Base-by-base conservation (phyloP, 2,888 invertebrate genomes). In the Gerris lacustris region DNA sequence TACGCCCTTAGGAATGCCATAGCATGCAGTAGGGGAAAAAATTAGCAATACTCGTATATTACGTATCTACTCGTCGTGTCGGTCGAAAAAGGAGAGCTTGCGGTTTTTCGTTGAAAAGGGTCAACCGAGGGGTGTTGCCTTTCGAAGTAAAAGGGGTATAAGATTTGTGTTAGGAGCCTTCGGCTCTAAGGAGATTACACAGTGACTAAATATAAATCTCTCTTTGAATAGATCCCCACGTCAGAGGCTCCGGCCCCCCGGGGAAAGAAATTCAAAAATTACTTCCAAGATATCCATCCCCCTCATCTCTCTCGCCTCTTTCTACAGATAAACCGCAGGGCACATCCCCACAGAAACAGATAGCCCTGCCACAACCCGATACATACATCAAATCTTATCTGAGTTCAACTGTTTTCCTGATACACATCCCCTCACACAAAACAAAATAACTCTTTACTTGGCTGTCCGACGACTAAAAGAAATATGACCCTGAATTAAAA, bases 101-200 rank as follows among this genome's bases (percentile, higher is more conserved):
- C 11, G 9, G 55, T 55, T 55, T 55, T 55, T 55, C 55, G 9
- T 55, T 55, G 55, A 55, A 11, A 55, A 55, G 55, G 55, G 55
- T 55, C 55, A 55, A 55, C 55, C 2, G 55, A 55, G 55, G 31
- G 15, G 15, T 55, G 55, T 55, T 55, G 55, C 55, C 55, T 55
- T 55, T 55, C 11, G 55, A 55, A 55, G 55, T 55, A 55, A 55
- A 55, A 55, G 55, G 31, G 55, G 55, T 55, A 55, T 55, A 55
- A 55, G 55, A 55, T 55, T 55, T 55, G 55, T 55, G 55, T 55
- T 55, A 11, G 55, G 15, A 55, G 9, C 55, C 55, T 11, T 55
- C 55, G 55, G 55, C 15, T 55, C 55, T 55, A 55, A 55, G 55
- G 55, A 55, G 55, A 55, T 55, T 55, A 55, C 55, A 55, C 55